Conservation (phyloP, 2,797 vertebrate genomes). For the Epinephelus malabaricus region DNA sequence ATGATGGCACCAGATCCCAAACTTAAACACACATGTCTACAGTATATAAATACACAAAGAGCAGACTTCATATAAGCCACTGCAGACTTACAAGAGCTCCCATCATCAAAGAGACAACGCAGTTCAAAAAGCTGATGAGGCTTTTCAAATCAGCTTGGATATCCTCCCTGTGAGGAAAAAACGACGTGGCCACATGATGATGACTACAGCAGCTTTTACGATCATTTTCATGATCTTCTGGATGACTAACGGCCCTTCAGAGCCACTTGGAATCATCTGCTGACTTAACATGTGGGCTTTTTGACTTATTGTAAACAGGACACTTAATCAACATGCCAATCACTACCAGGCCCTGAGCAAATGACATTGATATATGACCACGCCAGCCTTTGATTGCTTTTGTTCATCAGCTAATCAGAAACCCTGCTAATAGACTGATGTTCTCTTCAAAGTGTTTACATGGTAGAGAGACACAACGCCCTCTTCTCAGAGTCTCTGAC, state of each 20-base stretch:
- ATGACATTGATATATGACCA: slow-evolving; percentile 31
- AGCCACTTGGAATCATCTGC: slow-evolving; percentile 36
- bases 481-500: slow-evolving; percentile 38
- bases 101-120: slow-evolving; percentile 29
- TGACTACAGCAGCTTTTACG: slow-evolving; percentile 49
- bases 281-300: slow-evolving; percentile 42
- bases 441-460: slow-evolving; percentile 45
- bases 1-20: slow-evolving; percentile 70
- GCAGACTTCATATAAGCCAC: slow-evolving; percentile 17
- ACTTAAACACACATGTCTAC: slow-evolving; percentile 6
- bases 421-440: slow-evolving; percentile 36
- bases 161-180: slow-evolving; percentile 20
- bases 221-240: slow-evolving; percentile 21
- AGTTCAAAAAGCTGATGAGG: slow-evolving; percentile 39
- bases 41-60: slow-evolving; percentile 13
- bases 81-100: slow-evolving; percentile 17
- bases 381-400: slow-evolving; percentile 29
- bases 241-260: slow-evolving; percentile 43
- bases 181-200: slow-evolving; percentile 24
- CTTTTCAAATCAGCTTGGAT: slow-evolving; percentile 32
- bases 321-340: slow-evolving; percentile 49
- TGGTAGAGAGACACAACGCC: slow-evolving; percentile 12
- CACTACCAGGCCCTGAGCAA: slow-evolving; percentile 16
- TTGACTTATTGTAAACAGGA: slow-evolving; percentile 46
- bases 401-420: slow-evolving; percentile 58